Conservation (phyloP, 64 coral and sea anemone genomes). For the Exaiptasia diaphana region DNA sequence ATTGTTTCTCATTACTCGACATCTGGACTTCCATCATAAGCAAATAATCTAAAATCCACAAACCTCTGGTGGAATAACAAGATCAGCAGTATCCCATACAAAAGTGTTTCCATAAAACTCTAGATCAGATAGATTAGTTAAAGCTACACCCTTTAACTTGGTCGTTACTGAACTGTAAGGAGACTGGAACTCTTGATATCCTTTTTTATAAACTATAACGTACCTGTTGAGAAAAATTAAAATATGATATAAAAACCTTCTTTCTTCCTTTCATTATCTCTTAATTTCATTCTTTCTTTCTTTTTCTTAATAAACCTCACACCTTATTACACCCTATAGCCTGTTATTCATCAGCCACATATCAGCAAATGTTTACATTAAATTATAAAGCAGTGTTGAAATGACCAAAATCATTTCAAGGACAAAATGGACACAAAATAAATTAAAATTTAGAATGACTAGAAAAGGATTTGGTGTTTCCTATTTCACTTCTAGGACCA, state of each 20-base stretch:
- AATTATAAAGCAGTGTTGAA: too few species aligned
- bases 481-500: too few species aligned
- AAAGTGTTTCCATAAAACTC: constrained; percentile 62
- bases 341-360: neutral
- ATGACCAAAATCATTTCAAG: too few species aligned
- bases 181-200: constrained; percentile 81
- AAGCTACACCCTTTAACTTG: constrained; percentile 76
- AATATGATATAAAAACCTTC: neutral
- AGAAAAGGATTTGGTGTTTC: too few species aligned
- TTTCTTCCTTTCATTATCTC: neutral
- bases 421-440: too few species aligned
- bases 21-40: too few species aligned
- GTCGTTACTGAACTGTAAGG: constrained; percentile 92
- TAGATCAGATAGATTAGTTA: constrained; percentile 60
- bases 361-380: too few species aligned
- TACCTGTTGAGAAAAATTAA: constrained; percentile 35
- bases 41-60: too few species aligned
- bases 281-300: too few species aligned
- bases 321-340: neutral
- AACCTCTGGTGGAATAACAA: constrained; percentile 88
- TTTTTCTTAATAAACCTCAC: neutral
- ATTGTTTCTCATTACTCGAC: too few species aligned
- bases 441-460: too few species aligned
- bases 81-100: constrained; percentile 88
- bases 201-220: constrained; percentile 92